Percentiles rank a stretch among this genome's conserved stretches.
These are phyloP conservation scores for Saguinus midas DNA, from an alignment of 2,113 vertebrate species.

Conservation along the genomic window DNA sequence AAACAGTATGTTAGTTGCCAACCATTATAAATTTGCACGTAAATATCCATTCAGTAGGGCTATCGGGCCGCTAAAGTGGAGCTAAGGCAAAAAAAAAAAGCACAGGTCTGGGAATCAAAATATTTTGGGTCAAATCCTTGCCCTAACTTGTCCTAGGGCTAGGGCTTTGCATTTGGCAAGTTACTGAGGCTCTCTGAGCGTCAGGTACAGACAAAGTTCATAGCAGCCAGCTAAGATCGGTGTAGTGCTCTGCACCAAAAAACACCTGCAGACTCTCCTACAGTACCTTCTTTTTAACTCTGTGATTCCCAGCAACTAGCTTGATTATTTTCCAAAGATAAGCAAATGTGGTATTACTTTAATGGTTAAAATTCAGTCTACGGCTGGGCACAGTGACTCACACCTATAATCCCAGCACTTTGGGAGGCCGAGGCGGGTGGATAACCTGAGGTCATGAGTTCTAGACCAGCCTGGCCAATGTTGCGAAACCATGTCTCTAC, in stretches of 20 bases:
- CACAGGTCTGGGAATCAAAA: background rate
- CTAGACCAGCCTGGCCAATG: too few species aligned
- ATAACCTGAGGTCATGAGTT: too few species aligned
- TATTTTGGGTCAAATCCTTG: background rate
- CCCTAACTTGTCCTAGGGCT: background rate
- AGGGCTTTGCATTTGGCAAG: background rate
- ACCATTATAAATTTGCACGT: background rate
- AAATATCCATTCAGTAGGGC: background rate
- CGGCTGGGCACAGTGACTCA: too few species aligned
- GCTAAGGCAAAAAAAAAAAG: background rate
- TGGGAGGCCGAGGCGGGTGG: too few species aligned
- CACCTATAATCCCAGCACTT: too few species aligned
- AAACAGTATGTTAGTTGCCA: slow-evolving; percentile 19
- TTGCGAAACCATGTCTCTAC: too few species aligned
- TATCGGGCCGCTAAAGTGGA: background rate
- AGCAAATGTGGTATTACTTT: background rate
- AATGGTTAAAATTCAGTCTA: background rate
- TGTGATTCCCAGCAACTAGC: background rate
- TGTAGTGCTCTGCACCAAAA: background rate
- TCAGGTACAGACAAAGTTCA: background rate
- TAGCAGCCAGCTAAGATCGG: background rate
- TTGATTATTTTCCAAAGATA: slow-evolving; percentile 26
- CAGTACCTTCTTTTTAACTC: background rate
- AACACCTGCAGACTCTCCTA: background rate
- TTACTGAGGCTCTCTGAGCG: background rate